phyloP scores from a whole-genome alignment of 64 coral and sea anemone species.

The Stylophora pistillata region DNA sequence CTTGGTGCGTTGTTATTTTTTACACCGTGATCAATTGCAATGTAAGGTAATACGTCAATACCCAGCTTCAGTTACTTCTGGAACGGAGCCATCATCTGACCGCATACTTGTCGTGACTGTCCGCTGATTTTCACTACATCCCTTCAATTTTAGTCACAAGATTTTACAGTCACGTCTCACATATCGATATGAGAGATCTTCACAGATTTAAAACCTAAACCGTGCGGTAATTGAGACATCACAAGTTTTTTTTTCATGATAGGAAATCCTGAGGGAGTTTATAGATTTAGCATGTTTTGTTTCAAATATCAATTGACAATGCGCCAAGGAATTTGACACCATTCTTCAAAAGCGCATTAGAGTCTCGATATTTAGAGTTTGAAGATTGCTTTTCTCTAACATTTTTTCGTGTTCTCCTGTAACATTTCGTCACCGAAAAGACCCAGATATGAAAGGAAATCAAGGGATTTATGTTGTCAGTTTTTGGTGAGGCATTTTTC shows the following conservation, averaged over 20 bases:
- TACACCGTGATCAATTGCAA: background rate
- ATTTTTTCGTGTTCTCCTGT: background rate
- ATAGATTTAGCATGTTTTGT: conserved; percentile 24
- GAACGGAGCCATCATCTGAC: background rate
- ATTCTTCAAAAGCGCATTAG: background rate
- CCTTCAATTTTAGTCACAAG: too few species aligned
- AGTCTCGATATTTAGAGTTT: background rate
- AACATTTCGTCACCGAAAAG: background rate
- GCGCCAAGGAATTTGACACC: conserved; percentile 35
- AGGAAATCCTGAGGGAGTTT: conserved; percentile 6
- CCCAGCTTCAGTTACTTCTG: background rate
- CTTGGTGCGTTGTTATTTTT: conserved; percentile 2
- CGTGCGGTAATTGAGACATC: too few species aligned
- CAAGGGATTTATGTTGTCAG: background rate
- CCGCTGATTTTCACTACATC: background rate
- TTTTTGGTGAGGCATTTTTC: background rate
- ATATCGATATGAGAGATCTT: too few species aligned
- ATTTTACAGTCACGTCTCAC: too few species aligned
- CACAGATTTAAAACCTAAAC: too few species aligned
- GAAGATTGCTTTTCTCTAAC: background rate
- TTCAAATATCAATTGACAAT: conserved; percentile 35
- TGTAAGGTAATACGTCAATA: background rate
- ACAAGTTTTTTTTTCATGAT: background rate
- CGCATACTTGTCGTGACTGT: background rate
- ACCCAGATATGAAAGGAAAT: background rate